Evolutionary conservation across 2,797 vertebrate species (phyloP).

Genomic region (Rhincodon typus): DNA sequence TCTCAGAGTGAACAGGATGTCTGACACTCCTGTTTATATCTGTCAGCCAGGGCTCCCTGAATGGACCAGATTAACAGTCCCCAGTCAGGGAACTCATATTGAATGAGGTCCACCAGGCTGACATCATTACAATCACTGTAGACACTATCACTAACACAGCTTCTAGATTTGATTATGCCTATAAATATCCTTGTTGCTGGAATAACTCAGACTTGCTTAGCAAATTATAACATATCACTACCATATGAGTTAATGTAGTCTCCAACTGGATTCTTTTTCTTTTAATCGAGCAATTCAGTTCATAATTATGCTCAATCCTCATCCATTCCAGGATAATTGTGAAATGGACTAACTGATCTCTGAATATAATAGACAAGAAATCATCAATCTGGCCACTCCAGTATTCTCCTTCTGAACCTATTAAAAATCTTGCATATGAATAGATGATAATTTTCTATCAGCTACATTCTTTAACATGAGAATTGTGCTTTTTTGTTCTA

Average conservation of each 20-base stretch:
- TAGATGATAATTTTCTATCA: neutral
- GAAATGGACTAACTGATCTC: neutral
- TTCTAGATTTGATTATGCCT: too few relatives aligned
- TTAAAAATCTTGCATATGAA: neutral
- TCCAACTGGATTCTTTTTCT: neutral
- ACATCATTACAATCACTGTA: too few relatives aligned
- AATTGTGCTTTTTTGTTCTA: neutral
- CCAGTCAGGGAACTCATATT: too few relatives aligned
- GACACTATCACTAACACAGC: too few relatives aligned
- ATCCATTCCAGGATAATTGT: neutral
- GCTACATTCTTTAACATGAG: neutral
- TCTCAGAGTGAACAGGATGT: too few relatives aligned
- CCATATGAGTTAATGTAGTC: neutral
- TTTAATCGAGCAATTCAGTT: neutral
- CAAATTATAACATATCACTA: too few relatives aligned
- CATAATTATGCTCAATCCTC: neutral
- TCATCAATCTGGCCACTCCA: neutral
- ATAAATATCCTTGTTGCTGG: too few relatives aligned
- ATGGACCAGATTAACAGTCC: too few relatives aligned
- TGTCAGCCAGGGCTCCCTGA: too few relatives aligned
- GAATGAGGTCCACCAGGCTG: too few relatives aligned
- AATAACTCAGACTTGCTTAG: too few relatives aligned
- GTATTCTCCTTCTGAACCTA: neutral
- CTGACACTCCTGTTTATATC: too few relatives aligned
- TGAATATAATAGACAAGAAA: neutral